phyloP scores from a whole-genome alignment of 2,113 vertebrate species.

The Phyllopteryx taeniolatus region DNA sequence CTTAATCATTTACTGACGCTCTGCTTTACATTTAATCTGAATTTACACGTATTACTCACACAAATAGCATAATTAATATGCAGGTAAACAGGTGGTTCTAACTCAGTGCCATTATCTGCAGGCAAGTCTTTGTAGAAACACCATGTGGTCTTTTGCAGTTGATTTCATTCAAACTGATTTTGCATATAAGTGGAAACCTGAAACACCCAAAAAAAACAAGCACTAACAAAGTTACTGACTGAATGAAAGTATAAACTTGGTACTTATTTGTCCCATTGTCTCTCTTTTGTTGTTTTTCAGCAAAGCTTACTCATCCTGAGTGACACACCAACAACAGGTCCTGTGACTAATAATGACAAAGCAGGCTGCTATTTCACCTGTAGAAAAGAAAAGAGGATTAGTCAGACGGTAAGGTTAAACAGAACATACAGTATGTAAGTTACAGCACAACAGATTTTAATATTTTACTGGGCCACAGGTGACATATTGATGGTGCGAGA shows the following conservation, averaged over 20 bases:
- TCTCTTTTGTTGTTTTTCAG: constrained; percentile 21
- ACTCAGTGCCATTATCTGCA: not conserved
- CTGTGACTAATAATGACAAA: constrained; percentile 51
- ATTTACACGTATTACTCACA: not conserved
- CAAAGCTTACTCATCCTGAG: constrained; percentile 34
- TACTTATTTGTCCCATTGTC: not conserved
- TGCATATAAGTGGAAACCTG: not conserved
- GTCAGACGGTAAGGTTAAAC: constrained; percentile 24
- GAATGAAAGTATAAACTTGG: not conserved
- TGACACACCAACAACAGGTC: constrained; percentile 27
- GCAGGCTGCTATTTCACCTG: constrained; percentile 50
- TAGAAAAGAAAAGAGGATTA: constrained; percentile 30
- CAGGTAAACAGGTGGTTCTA: too few species aligned
- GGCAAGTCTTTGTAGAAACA: not conserved
- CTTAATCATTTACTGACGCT: not conserved
- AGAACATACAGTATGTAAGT: constrained; percentile 8
- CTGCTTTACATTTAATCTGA: not conserved
- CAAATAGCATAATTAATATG: not conserved
- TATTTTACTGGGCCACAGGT: constrained; percentile 16
- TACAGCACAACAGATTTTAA: constrained; percentile 10
- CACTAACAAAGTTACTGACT: not conserved
- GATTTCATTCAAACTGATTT: not conserved
- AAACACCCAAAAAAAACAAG: not conserved
- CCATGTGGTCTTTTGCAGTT: not conserved
- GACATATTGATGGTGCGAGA: constrained; percentile 26